Base-by-base conservation (phyloP, 2,113 vertebrate genomes). In the Columbina picui region DNA sequence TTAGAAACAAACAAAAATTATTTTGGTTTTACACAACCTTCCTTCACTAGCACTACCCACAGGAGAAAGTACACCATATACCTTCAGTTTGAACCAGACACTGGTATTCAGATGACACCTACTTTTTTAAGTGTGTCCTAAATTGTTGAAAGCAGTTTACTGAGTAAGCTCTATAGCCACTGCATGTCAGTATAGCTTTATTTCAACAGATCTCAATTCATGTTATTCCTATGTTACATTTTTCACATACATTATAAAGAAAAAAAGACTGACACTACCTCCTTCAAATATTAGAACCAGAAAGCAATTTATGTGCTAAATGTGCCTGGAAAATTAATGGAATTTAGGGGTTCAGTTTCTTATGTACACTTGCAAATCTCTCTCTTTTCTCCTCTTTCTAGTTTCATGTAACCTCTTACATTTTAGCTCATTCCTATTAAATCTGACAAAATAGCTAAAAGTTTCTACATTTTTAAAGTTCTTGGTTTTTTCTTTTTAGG, bases 1-100 rank as follows among this genome's bases (percentile, higher is more conserved):
- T 93, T 89, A 78, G 87, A 87, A 94, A 82, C n/a, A 91, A 92
- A 91, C 61, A 82, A 20, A 94, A 94, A 82, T 74, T 16, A 38
- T 87, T 87, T 52, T 68, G 14, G 12, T 86, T 89, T 89, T 67
- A 61, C 53, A 71, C 76, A 53, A 76, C 73, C 39, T 79, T 79
- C 39, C 65, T 77, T 89, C n/a, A 56, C 65, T 61, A 36, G 16
- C 39, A 34, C 34, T 86, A 71, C 14, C 30, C 29, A 55, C 26
- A 68, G 41, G 20, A 71, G 11, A 55, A 65, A 50, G 15, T 15
- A 11, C 36, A 77, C 45, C 12, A 2, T 10, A 52, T n/a, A n/a
- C 45, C 53, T 89, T 75, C 32, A 55, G 38, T 74, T 25, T 52
- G 16, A 50, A 87, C 7, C 29, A 90, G 50, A 34, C 4, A 74